Evolutionary conservation across 2,113 vertebrate species (phyloP).

Genomic region (Urocitellus parryii): DNA sequence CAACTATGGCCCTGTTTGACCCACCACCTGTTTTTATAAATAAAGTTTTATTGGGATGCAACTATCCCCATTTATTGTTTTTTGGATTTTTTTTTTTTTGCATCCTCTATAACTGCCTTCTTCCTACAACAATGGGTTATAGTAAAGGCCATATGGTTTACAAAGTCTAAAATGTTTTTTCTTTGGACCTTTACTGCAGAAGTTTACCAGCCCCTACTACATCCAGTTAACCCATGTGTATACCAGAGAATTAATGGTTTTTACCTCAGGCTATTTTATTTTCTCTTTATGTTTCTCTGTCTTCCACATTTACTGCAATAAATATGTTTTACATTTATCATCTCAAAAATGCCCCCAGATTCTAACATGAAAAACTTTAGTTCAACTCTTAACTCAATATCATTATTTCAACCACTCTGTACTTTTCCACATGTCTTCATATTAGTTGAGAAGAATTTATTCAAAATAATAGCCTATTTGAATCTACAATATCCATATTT

Average conservation of each 20-base stretch:
- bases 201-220: background rate
- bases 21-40: background rate
- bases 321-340: background rate
- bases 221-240: background rate
- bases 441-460: background rate
- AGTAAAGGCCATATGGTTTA: background rate
- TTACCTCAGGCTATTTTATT: constrained; percentile 20
- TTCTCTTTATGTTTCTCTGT: constrained; percentile 6
- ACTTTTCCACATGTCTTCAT: background rate
- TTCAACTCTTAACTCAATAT: background rate
- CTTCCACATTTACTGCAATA: background rate
- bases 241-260: background rate
- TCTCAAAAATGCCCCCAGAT: background rate
- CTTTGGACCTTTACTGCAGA: background rate
- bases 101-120: background rate
- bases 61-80: background rate
- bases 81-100: background rate
- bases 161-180: background rate
- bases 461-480: background rate
- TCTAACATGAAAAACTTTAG: background rate
- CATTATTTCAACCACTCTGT: background rate
- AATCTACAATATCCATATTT: background rate
- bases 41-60: constrained; percentile 49
- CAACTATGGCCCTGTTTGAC: background rate
- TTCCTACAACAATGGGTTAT: background rate